Evolutionary conservation across 2,888 invertebrate genomes (phyloP).

Genomic region (Caenorhabditis plicata): DNA sequence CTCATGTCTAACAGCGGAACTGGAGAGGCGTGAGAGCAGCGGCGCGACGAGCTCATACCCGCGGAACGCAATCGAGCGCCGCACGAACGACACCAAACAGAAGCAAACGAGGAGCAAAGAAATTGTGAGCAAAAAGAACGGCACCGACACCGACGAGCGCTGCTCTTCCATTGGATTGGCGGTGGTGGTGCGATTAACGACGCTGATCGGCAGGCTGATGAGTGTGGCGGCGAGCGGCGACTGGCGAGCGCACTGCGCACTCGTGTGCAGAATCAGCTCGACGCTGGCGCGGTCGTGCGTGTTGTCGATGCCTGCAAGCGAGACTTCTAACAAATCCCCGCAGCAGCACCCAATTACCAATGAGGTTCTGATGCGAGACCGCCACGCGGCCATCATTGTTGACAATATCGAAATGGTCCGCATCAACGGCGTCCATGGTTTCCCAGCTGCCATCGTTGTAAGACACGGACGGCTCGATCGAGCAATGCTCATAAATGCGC

Average conservation of each 20-base stretch:
- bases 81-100: constrained; percentile 4
- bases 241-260: constrained; percentile 10
- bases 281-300: no score
- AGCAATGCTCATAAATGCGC: constrained; percentile 39
- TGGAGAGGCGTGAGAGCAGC: constrained; percentile 53
- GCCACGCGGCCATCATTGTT: constrained; percentile 45
- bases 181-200: constrained; percentile 2
- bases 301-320: no score
- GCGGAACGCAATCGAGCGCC: constrained; percentile 22
- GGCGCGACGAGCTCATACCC: constrained; percentile 54
- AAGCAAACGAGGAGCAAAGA: constrained; percentile 9
- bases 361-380: constrained; percentile 44
- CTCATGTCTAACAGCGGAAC: constrained; percentile 41
- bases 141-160: constrained; percentile 15
- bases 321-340: no score
- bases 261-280: no score
- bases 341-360: no score
- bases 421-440: constrained; percentile 36
- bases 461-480: constrained; percentile 41
- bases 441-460: constrained; percentile 53
- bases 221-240: constrained; percentile 17
- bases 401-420: constrained; percentile 35
- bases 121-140: constrained; percentile 20
- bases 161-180: not conserved
- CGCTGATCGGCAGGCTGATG: constrained; percentile 17